phyloP scores from a whole-genome alignment of 30 jellyfish, hydroid and myxozoan species.

The Hydractinia symbiolongicarpus region DNA sequence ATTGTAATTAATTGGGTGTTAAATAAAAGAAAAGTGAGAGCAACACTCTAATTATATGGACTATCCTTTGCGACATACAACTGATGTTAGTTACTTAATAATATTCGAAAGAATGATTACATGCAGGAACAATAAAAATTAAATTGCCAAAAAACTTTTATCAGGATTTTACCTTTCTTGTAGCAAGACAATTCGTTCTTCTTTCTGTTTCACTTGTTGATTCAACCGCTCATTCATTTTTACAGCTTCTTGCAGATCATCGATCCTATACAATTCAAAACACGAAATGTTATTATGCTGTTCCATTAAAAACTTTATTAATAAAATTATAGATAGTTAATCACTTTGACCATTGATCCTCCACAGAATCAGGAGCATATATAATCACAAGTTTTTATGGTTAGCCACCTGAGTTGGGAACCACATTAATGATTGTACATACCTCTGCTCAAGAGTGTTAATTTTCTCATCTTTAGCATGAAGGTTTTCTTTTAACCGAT shows the following conservation, averaged over 20 bases:
- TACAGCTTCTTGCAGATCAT: conserved; percentile 88
- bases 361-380: too few relatives aligned
- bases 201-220: conserved; percentile 87
- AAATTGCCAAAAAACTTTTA: neutral
- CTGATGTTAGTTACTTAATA: too few relatives aligned
- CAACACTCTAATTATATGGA: too few relatives aligned
- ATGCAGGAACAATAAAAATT: too few relatives aligned
- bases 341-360: too few relatives aligned
- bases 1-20: neutral
- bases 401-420: too few relatives aligned
- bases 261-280: conserved; percentile 36
- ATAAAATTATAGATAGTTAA: too few relatives aligned
- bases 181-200: conserved; percentile 56
- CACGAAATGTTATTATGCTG: too few relatives aligned
- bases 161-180: conserved; percentile 57
- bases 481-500: conserved; percentile 68
- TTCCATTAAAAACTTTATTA: too few relatives aligned
- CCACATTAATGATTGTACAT: neutral
- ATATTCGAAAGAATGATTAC: too few relatives aligned
- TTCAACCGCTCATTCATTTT: conserved; percentile 82
- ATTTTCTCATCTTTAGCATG: conserved; percentile 75
- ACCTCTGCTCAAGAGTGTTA: conserved; percentile 77
- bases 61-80: too few relatives aligned
- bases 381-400: too few relatives aligned
- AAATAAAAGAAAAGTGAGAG: neutral